Conservation (phyloP, 92 coral and sea anemone genomes). For the Palythoa heliodiscus region DNA sequence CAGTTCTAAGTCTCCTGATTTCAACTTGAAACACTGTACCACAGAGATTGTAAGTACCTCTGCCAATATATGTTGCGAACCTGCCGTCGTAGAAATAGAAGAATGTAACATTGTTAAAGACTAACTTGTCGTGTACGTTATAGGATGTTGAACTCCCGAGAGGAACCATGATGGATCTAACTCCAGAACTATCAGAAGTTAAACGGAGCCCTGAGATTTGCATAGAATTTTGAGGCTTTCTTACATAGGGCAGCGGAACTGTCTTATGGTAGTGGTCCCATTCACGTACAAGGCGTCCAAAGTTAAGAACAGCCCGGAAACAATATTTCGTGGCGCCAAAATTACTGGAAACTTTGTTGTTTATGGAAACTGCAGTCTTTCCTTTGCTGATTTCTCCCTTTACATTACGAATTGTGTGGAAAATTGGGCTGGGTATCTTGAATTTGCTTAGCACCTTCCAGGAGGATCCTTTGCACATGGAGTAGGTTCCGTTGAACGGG, state of each 20-base stretch:
- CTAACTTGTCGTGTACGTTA: constrained; percentile 72
- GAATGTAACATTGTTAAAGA: constrained; percentile 73
- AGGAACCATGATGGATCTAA: constrained; percentile 64
- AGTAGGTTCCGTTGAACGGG: constrained; percentile 26
- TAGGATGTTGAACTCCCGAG: constrained; percentile 73
- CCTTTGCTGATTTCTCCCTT: constrained; percentile 53
- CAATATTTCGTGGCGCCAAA: constrained; percentile 47
- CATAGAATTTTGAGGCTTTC: constrained; percentile 38
- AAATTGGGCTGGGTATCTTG: constrained; percentile 37
- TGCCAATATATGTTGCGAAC: constrained; percentile 80
- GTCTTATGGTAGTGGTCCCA: constrained; percentile 65
- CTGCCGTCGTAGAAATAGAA: constrained; percentile 67
- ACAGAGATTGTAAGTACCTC: constrained; percentile 79
- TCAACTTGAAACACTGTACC: constrained; percentile 74
- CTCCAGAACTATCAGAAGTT: constrained; percentile 40
- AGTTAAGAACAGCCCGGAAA: constrained; percentile 42
- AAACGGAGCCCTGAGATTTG: constrained; percentile 70
- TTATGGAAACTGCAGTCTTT: constrained; percentile 15
- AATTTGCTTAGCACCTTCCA: constrained; percentile 4
- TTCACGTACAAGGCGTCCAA: constrained; percentile 54
- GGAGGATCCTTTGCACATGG: constrained; percentile 37
- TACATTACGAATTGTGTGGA: constrained; percentile 51
- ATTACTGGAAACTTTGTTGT: neutral
- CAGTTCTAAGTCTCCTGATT: constrained; percentile 58
- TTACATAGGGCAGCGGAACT: constrained; percentile 67